These are phyloP conservation scores for Pelusios castaneus DNA, from an alignment of 2,113 vertebrate species.

Conservation along the genomic window DNA sequence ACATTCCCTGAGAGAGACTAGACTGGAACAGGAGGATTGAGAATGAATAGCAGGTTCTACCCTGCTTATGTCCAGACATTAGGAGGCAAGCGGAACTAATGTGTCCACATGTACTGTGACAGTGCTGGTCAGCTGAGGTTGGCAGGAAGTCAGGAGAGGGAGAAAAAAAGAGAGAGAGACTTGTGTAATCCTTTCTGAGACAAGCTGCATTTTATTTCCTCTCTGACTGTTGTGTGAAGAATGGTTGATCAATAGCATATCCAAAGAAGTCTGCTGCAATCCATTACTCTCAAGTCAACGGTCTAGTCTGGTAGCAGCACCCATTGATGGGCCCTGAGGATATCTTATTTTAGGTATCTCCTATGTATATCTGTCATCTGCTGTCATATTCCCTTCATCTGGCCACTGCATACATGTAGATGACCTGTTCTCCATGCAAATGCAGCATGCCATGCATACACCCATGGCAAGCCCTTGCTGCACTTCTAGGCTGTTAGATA, in stretches of 20 bases:
- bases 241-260: background rate
- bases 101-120: background rate
- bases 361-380: background rate
- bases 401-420: background rate
- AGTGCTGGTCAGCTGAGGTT: background rate
- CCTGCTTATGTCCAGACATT: background rate
- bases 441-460: background rate
- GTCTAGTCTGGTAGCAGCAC: background rate
- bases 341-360: background rate
- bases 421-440: background rate
- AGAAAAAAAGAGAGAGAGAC: background rate
- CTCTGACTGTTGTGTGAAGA: background rate
- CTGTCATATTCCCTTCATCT: background rate
- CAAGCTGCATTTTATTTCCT: background rate
- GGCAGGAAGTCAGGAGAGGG: background rate
- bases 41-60: conserved; percentile 41
- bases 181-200: background rate
- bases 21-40: conserved; percentile 6
- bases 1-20: background rate
- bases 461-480: background rate
- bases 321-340: background rate
- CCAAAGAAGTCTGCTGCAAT: background rate
- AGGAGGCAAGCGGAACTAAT: background rate
- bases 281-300: background rate
- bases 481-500: no score